A percentile compares a stretch with the other conserved stretches of the same genome.
Evolutionary conservation across 2,888 invertebrate genomes (phyloP).

Genomic region (Heliconius ismenius): DNA sequence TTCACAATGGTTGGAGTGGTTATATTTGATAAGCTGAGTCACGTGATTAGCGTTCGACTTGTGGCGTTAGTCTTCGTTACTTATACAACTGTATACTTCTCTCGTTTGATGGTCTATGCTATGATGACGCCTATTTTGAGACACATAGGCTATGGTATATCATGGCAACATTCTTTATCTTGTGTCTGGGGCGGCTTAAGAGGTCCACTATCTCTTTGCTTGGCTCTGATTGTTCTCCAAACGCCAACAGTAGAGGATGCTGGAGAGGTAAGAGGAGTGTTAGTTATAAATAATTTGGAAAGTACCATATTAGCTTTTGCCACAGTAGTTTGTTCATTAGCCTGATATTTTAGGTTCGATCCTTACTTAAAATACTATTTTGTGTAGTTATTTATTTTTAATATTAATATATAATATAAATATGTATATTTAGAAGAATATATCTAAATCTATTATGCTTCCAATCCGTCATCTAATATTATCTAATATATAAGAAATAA

Average conservation of each 20-base stretch:
- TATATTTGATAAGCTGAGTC: constrained; percentile 77
- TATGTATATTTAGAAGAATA: no score
- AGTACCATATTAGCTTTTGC: background rate
- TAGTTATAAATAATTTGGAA: background rate
- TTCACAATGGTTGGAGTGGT: constrained; percentile 84
- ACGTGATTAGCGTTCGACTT: constrained; percentile 68
- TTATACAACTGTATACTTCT: constrained; percentile 75
- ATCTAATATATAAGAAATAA: no score
- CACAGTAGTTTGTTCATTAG: background rate
- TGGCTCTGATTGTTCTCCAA: constrained; percentile 80
- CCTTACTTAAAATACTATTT: background rate
- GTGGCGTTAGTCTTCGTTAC: constrained; percentile 69
- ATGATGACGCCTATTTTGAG: constrained; percentile 77
- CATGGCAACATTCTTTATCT: constrained; percentile 81
- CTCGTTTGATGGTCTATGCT: constrained; percentile 72
- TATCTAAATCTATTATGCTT: no score
- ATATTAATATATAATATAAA: no score
- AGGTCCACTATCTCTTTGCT: constrained; percentile 82
- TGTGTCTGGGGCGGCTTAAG: constrained; percentile 84
- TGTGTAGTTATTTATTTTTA: background rate
- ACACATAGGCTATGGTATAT: constrained; percentile 81
- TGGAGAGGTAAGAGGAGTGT: constrained; percentile 59
- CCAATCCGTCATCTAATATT: no score
- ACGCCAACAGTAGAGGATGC: constrained; percentile 62
- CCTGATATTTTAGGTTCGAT: background rate